Evolutionary conservation across 1,140 invertebrate genomes (phyloP).

Genomic region (Eumeta japonica): DNA sequence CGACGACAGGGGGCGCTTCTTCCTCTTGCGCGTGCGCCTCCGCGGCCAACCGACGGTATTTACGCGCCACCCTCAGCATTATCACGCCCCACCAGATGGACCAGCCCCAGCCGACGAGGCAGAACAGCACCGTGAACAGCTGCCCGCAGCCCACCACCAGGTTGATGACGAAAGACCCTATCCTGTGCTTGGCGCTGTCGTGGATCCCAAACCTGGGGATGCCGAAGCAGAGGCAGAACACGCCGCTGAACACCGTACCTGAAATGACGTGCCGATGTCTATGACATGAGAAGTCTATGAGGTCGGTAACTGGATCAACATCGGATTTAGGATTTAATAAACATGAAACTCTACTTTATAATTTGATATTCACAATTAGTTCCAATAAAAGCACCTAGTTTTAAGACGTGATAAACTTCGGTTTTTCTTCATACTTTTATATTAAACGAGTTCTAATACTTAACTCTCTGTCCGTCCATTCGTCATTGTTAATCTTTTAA

Average conservation of each 20-base stretch:
- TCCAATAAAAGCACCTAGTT: too few species aligned
- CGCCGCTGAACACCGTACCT: conserved; percentile 86
- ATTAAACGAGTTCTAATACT: too few species aligned
- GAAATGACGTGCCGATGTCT: conserved; percentile 16
- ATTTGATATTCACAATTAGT: too few species aligned
- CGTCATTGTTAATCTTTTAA: too few species aligned
- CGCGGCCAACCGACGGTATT: conserved; percentile 38
- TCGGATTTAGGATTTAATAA: neutral
- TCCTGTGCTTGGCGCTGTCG: conserved; percentile 67
- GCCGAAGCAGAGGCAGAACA: conserved; percentile 85
- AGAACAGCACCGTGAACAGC: conserved; percentile 90
- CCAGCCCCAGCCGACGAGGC: conserved; percentile 96
- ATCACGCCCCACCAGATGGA: conserved; percentile 94
- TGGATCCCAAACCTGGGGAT: conserved; percentile 80
- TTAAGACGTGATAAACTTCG: too few species aligned
- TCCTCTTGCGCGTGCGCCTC: conserved; percentile 34
- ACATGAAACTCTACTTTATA: neutral
- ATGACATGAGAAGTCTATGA: neutral
- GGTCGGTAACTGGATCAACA: neutral
- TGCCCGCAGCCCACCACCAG: conserved; percentile 81
- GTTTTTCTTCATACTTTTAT: too few species aligned
- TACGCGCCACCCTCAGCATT: conserved; percentile 59
- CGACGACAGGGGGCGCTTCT: conserved; percentile 35
- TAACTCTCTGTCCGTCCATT: too few species aligned
- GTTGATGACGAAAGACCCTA: conserved; percentile 80